A percentile compares a stretch with the other conserved stretches of the same genome.
These are phyloP conservation scores for Rhinogobio ventralis DNA, from an alignment of 2,797 vertebrate genomes.

Conservation along the genomic window DNA sequence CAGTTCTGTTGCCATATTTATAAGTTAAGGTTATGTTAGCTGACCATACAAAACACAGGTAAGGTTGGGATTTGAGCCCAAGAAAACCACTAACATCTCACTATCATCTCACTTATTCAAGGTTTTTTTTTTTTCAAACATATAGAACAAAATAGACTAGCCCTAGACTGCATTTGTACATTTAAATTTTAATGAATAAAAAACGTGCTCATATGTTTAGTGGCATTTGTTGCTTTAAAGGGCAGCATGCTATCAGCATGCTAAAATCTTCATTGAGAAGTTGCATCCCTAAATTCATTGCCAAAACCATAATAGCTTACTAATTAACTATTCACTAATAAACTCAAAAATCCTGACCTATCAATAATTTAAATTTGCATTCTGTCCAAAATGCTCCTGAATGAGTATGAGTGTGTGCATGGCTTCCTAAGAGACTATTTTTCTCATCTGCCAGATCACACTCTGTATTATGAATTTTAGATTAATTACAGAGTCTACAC, in stretches of 20 bases:
- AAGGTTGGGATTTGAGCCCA: background rate
- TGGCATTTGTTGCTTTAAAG: background rate
- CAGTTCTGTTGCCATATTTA: background rate
- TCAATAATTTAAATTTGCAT: constrained; percentile 5
- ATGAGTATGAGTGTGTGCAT: background rate
- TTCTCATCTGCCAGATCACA: constrained; percentile 23
- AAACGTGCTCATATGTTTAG: background rate
- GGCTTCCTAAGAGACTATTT: constrained; percentile 11
- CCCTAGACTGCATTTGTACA: background rate
- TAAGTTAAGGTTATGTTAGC: background rate
- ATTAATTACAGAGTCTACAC: constrained; percentile 49
- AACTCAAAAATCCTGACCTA: background rate
- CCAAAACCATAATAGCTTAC: background rate
- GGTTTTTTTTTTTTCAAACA: background rate
- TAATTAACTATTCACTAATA: background rate
- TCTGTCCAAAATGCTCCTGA: constrained; percentile 7
- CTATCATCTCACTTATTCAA: background rate
- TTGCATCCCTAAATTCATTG: background rate
- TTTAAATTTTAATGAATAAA: background rate
- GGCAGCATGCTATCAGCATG: background rate
- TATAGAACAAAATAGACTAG: background rate
- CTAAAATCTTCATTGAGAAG: background rate
- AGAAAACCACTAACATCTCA: background rate
- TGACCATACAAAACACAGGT: background rate
- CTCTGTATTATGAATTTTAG: constrained; percentile 45